Percentiles rank a stretch among this genome's conserved stretches.
phyloP scores from a whole-genome alignment of 2,113 vertebrate genomes.

The Pyxicephalus adspersus region DNA sequence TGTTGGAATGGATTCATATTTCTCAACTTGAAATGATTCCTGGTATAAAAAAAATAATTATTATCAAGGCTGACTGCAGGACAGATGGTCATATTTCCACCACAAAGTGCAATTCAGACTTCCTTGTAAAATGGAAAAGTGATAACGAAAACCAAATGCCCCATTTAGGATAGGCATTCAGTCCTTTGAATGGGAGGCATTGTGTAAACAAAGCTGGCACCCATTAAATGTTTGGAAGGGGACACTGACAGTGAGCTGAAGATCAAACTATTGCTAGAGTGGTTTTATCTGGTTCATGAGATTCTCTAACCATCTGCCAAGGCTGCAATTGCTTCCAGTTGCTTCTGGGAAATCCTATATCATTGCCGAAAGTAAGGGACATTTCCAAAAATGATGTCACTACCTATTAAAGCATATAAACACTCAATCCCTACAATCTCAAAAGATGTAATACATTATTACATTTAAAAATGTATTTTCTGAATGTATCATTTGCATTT shows the following conservation, averaged over 20 bases:
- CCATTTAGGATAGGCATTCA: constrained; percentile 8
- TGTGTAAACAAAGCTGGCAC: constrained; percentile 45
- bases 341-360: no score
- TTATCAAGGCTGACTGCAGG: not conserved
- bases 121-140: constrained; percentile 37
- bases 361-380: no score
- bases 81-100: constrained; percentile 31
- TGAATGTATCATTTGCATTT: no score
- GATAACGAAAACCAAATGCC: constrained; percentile 44
- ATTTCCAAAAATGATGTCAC: no score
- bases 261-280: constrained; percentile 4
- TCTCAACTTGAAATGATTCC: constrained; percentile 6
- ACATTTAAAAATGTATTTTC: no score
- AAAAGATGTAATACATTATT: no score
- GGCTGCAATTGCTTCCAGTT: not conserved
- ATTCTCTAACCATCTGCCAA: constrained; percentile 28
- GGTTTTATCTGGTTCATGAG: constrained; percentile 3
- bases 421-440: no score
- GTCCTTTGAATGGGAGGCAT: constrained; percentile 2
- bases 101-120: constrained; percentile 18
- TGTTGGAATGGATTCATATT: constrained; percentile 26
- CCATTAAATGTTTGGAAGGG: constrained; percentile 20
- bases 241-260: constrained; percentile 23
- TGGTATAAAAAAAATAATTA: constrained; percentile 1
- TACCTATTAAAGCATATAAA: no score